These are phyloP conservation scores for Achroia grisella DNA, from an alignment of 1,140 invertebrate species.

Conservation along the genomic window DNA sequence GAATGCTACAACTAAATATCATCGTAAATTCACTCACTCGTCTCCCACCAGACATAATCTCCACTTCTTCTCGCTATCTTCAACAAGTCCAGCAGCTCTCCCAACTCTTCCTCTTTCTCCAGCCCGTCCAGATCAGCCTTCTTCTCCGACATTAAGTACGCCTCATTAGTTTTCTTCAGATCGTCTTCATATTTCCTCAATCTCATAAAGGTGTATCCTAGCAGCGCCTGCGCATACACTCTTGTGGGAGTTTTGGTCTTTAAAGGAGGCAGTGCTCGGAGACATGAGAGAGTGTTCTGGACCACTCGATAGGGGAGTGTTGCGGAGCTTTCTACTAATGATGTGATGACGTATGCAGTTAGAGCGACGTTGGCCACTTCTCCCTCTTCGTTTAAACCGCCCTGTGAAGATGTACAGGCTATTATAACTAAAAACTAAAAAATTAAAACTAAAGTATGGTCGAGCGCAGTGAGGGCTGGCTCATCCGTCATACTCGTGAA, in stretches of 20 bases:
- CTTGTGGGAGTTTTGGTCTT: slow-evolving; percentile 29
- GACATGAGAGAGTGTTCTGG: slow-evolving; percentile 75
- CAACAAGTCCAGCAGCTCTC: slow-evolving; percentile 35
- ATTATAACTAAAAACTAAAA: too few relatives aligned
- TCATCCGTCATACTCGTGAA: too few relatives aligned
- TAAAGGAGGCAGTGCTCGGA: slow-evolving; percentile 54
- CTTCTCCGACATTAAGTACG: slow-evolving; percentile 13
- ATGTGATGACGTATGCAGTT: slow-evolving; percentile 80
- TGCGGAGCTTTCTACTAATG: slow-evolving; percentile 75
- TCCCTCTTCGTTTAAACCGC: slow-evolving; percentile 77
- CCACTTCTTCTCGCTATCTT: slow-evolving; percentile 41
- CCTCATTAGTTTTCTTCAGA: slow-evolving; percentile 41
- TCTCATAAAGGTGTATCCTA: slow-evolving; percentile 41
- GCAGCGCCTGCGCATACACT: slow-evolving; percentile 36
- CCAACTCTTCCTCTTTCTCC: slow-evolving; percentile 34
- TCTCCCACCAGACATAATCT: slow-evolving; percentile 67
- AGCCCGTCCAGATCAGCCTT: slow-evolving; percentile 14
- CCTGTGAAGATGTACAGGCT: slow-evolving; percentile 42
- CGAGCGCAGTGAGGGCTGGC: too few relatives aligned
- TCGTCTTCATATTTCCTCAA: slow-evolving; percentile 46
- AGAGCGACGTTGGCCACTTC: slow-evolving; percentile 75
- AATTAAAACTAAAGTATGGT: too few relatives aligned
- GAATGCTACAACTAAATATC: too few relatives aligned
- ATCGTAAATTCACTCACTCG: slow-evolving; percentile 33
- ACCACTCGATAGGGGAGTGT: slow-evolving; percentile 54